These are phyloP conservation scores for Portevinia maculata DNA, from an alignment of 2,888 invertebrate species.

Conservation along the genomic window DNA sequence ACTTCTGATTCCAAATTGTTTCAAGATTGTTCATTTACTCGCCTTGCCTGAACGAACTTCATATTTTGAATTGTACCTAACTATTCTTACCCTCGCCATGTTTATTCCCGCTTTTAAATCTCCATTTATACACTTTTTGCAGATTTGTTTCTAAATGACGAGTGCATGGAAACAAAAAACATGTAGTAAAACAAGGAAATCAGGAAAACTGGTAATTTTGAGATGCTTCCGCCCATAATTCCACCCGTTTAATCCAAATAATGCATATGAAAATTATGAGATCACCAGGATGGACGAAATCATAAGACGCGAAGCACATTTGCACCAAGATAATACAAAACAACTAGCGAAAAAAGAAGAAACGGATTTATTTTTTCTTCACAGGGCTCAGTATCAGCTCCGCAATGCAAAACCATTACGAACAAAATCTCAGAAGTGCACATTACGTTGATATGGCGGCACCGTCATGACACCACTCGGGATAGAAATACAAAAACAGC, in stretches of 20 bases:
- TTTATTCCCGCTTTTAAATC: conserved; percentile 22
- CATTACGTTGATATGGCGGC: conserved; percentile 70
- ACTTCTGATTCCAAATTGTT: no score
- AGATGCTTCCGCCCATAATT: conserved; percentile 61
- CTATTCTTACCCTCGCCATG: conserved; percentile 9
- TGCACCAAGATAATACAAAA: conserved; percentile 54
- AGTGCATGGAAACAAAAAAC: background rate
- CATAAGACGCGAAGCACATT: conserved; percentile 68
- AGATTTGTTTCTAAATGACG: conserved; percentile 35
- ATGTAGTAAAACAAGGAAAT: conserved; percentile 6
- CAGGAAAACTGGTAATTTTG: conserved; percentile 56
- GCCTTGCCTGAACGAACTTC: conserved; percentile 9
- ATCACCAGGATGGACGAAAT: conserved; percentile 67
- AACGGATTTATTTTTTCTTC: conserved; percentile 21
- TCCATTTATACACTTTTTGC: conserved; percentile 60
- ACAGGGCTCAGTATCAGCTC: conserved; percentile 38
- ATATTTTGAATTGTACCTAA: conserved; percentile 36
- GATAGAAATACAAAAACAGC: conserved; percentile 46
- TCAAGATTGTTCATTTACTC: conserved; percentile 7
- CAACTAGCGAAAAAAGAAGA: conserved; percentile 30
- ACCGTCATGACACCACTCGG: conserved; percentile 57
- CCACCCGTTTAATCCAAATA: conserved; percentile 68
- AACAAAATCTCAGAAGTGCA: conserved; percentile 70
- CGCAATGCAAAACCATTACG: conserved; percentile 68
- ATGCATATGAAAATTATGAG: conserved; percentile 73